phyloP scores from a whole-genome alignment of 2,888 invertebrate genomes.

The Lasius fuliginosus region DNA sequence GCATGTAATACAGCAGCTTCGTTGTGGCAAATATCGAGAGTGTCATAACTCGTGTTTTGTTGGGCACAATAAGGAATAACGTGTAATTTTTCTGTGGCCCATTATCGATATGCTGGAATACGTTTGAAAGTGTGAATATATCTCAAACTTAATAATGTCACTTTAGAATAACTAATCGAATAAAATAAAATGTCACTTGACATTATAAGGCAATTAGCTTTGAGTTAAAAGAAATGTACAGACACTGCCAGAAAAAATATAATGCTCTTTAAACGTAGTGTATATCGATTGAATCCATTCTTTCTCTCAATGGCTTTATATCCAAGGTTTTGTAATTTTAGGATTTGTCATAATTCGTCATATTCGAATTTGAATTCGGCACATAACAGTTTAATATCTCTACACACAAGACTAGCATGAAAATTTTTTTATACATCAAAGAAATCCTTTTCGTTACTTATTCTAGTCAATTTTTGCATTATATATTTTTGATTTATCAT shows the following conservation, averaged over 20 bases:
- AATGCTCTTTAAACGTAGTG: conserved; percentile 69
- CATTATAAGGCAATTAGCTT: conserved; percentile 64
- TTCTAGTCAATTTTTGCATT: not conserved
- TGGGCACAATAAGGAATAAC: conserved; percentile 65
- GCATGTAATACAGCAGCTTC: conserved; percentile 70
- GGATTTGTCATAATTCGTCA: conserved; percentile 57
- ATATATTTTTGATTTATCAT: not conserved
- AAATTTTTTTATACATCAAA: not conserved
- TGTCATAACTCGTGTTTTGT: conserved; percentile 57
- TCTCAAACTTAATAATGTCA: conserved; percentile 53
- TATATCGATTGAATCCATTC: conserved; percentile 68
- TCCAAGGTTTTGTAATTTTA: conserved; percentile 65
- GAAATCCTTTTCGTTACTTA: not conserved
- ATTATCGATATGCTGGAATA: conserved; percentile 40
- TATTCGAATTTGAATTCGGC: conserved; percentile 38
- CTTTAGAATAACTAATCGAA: conserved; percentile 12
- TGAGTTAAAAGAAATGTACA: conserved; percentile 64
- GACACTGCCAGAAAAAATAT: conserved; percentile 74
- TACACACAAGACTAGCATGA: not conserved
- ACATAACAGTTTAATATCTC: not conserved
- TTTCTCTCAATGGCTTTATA: conserved; percentile 62
- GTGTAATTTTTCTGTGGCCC: conserved; percentile 64
- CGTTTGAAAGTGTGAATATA: conserved; percentile 63
- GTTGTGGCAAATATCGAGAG: conserved; percentile 68
- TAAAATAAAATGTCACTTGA: conserved; percentile 58